Base-by-base conservation (phyloP, 2,888 invertebrate genomes). In the Drosophila macrospina region DNA sequence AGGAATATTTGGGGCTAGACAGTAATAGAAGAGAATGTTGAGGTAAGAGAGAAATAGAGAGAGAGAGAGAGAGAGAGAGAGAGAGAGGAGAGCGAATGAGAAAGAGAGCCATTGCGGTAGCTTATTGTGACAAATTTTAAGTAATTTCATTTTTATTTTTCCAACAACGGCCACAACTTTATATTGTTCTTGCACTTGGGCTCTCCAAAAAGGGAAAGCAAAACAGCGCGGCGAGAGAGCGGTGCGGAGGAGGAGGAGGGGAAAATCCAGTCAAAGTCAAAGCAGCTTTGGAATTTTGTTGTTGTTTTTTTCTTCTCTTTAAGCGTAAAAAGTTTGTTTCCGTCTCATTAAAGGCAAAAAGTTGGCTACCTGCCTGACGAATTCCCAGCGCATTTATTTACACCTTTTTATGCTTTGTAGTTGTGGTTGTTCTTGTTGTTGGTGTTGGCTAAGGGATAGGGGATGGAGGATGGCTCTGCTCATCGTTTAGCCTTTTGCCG, bases 61-160 rank as follows among this genome's bases (percentile, higher is more conserved):
- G 3, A 15, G 0, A 13, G n/a, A 10, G 6, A 28, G 5, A 0
- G 26, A 4, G 34, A 10, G 42, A 30, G 32, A 26, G 11, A 41
- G 13, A 28, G 5, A 15, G 0, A 13, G 15, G 15, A 10, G n/a
- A 28, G 2, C 0, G 15, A 4, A 26, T n/a, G 50, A 30, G 41
- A 15, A 15, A 24, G 11, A 16, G 32, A 51, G 48, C 37, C 13
- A 34, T 61, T 62, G 77, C 63, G 71, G 72, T 70, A 45, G 88
- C 89, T 77, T 89, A 89, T 85, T 85, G 89, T 86, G 85, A 86
- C 85, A 86, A 89, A 89, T 86, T 89, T 86, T 82, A 88, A 88
- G 88, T 89, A 86, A 86, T 86, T 86, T 89, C 78, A 83, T 86
- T 86, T 89, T 88, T 89, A 88, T 89, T 82, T 77, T 73, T 50